phyloP scores from a whole-genome alignment of 2,888 invertebrate species.

The Aphrophora alni region DNA sequence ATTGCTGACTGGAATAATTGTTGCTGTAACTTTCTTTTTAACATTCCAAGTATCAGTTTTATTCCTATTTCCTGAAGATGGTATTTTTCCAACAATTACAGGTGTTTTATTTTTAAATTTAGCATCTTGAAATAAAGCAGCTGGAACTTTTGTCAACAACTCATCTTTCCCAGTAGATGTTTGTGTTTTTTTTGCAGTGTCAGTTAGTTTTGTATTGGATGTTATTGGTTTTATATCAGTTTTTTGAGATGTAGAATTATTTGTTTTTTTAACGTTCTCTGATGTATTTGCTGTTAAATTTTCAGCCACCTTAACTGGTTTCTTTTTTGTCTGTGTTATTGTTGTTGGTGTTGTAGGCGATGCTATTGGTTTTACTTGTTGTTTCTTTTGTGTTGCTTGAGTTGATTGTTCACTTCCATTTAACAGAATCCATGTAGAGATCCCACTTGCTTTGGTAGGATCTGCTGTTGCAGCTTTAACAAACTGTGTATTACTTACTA shows the following conservation, averaged over 20 bases:
- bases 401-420: constrained; percentile 59
- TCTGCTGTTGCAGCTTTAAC: constrained; percentile 15
- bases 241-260: constrained; percentile 32
- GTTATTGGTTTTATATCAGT: constrained; percentile 29
- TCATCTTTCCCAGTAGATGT: constrained; percentile 24
- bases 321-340: constrained; percentile 35
- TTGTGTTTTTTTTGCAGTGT: constrained; percentile 33
- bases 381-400: constrained; percentile 42
- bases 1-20: constrained; percentile 33
- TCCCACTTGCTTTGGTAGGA: constrained; percentile 64
- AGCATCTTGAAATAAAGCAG: constrained; percentile 50
- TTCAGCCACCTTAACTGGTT: constrained; percentile 26
- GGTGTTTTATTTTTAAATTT: constrained; percentile 53
- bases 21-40: constrained; percentile 44
- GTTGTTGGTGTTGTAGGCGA: neutral
- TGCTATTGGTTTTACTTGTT: constrained; percentile 22
- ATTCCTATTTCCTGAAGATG: constrained; percentile 52
- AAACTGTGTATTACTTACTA: constrained; percentile 51
- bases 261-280: constrained; percentile 27
- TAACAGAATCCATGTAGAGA: constrained; percentile 79
- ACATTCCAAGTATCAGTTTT: constrained; percentile 24
- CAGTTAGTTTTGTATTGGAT: constrained; percentile 19
- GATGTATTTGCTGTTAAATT: constrained; percentile 24
- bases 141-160: constrained; percentile 38
- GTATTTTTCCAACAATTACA: constrained; percentile 52